phyloP scores from a whole-genome alignment of 2,888 invertebrate species.

The Caenorhabditis japonica region DNA sequence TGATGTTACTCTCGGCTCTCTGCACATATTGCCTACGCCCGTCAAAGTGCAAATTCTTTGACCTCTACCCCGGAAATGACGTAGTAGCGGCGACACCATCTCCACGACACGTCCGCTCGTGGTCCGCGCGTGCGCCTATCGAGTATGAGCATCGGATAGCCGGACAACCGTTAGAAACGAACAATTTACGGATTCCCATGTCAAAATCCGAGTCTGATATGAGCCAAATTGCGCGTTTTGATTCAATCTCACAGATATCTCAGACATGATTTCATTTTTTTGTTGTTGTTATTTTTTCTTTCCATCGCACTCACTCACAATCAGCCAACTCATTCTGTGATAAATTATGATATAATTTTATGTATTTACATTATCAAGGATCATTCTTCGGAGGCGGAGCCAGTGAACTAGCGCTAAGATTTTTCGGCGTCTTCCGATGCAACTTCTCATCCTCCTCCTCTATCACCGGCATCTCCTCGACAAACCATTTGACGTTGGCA shows the following conservation, averaged over 20 bases:
- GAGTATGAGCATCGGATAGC: conserved; percentile 30
- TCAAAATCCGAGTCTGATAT: too few relatives aligned
- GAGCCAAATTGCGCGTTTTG: too few relatives aligned
- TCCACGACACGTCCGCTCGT: conserved; percentile 5
- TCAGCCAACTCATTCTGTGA: too few relatives aligned
- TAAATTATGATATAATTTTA: too few relatives aligned
- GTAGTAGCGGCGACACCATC: neutral
- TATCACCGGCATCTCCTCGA: conserved; percentile 51
- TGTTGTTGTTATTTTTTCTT: too few relatives aligned
- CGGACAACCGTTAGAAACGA: conserved; percentile 18
- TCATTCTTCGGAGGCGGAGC: too few relatives aligned
- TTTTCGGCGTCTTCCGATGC: conserved; percentile 17
- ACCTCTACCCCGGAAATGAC: conserved; percentile 44
- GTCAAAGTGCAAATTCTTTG: conserved; percentile 55
- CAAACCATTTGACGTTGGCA: conserved; percentile 50
- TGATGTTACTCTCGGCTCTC: conserved; percentile 70
- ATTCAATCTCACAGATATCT: too few relatives aligned
- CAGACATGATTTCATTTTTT: too few relatives aligned
- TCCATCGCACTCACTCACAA: too few relatives aligned
- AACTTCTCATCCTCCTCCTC: conserved; percentile 49
- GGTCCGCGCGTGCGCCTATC: neutral
- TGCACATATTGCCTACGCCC: conserved; percentile 70
- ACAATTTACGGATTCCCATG: too few relatives aligned
- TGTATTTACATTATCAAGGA: too few relatives aligned
- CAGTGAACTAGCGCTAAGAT: conserved; percentile 17